Base-by-base conservation (phyloP, 2,113 vertebrate genomes). In the Amblyopsis rosae region DNA sequence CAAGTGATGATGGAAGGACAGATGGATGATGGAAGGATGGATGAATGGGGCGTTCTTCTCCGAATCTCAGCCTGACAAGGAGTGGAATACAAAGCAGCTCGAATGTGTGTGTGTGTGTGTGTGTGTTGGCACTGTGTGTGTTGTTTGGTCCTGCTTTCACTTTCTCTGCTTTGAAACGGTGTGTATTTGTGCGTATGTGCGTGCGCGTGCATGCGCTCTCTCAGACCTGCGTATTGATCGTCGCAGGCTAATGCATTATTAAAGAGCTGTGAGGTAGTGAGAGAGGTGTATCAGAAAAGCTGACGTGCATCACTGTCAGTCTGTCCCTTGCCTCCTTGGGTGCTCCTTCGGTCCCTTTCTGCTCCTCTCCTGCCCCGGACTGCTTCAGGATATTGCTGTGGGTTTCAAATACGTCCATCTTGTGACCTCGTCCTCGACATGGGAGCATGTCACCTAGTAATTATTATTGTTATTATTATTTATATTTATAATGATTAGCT, bases 181-280 rank as follows among this genome's bases (percentile, higher is more conserved):
- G 35, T 41, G 35, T 41, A 41, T 3, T 41, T 16, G 13, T 61
- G 59, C 13, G 6, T 45, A n/a, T 6, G 19, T 68, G 11, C 47
- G 65, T 41, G 35, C 4, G 35, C 1, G 35, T 41, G 35, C 7
- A 5, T 41, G 35, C 7, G 35, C 7, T 5, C 7, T 33, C 48
- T 47, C 45, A 46, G 59, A 53, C 72, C 66, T n/a, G 41, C 59
- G 45, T 79, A 80, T 85, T 51, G 85, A 89, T 87, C 46, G 15
- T 33, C 50, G 66, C 63, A 57, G 47, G 59, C 9, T 67, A 58
- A 89, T 88, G 83, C 88, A 85, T 89, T 88, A 90, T 85, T 85
- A 75, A 61, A 80, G 79, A 69, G 54, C 66, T 54, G 26, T 26
- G 26, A 26, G 73, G 70, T 58, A 66, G 35, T 13, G 66, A 65